These are phyloP conservation scores for Phrynocephalus forsythii DNA, from an alignment of 2,797 vertebrate species.

Conservation along the genomic window DNA sequence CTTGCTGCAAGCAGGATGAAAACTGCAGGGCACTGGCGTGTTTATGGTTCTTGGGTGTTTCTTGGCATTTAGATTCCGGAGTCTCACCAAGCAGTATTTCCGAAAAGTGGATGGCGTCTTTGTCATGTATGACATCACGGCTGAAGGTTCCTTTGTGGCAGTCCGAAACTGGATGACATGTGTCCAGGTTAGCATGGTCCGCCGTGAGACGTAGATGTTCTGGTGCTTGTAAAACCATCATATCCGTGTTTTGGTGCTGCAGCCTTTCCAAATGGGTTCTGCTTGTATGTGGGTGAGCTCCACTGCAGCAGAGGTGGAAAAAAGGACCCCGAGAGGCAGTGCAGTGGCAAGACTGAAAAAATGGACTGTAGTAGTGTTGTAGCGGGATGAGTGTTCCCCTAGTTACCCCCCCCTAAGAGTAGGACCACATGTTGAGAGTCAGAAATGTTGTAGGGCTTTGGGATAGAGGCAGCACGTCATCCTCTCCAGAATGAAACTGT, in stretches of 20 bases:
- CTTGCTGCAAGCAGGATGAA: neutral
- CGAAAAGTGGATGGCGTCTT: slow-evolving; percentile 84
- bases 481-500: neutral
- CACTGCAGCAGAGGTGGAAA: neutral
- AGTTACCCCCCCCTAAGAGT: neutral
- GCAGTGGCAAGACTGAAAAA: too few species aligned
- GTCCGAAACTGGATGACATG: slow-evolving; percentile 84
- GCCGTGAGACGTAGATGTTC: fast-evolving
- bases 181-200: slow-evolving; percentile 76
- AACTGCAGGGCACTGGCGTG: neutral
- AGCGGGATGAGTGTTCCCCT: neutral
- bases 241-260: neutral
- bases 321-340: neutral
- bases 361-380: too few species aligned
- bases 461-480: too few species aligned
- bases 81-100: slow-evolving; percentile 87
- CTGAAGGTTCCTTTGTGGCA: slow-evolving; percentile 75
- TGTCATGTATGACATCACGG: slow-evolving; percentile 84
- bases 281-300: too few species aligned
- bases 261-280: neutral
- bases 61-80: slow-evolving; percentile 79
- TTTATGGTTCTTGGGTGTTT: slow-evolving; percentile 23
- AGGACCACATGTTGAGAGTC: neutral
- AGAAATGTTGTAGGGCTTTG: neutral
- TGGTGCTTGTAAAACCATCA: neutral